These are phyloP conservation scores for Platyura marginata DNA, from an alignment of 1,140 invertebrate genomes.

Conservation along the genomic window DNA sequence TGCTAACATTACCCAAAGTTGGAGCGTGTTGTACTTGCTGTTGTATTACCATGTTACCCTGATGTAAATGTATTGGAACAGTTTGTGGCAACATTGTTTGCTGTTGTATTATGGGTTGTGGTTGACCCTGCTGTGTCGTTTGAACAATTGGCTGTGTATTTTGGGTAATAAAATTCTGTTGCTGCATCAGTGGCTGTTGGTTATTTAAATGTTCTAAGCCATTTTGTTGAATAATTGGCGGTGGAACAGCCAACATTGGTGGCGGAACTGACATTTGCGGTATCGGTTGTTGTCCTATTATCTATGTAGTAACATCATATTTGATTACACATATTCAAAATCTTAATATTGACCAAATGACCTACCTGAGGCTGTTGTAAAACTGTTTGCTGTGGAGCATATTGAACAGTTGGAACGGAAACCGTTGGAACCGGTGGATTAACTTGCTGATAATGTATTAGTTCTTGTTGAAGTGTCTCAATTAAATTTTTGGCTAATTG, in stretches of 20 bases:
- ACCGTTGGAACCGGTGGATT: conserved; percentile 27
- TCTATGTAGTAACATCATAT: too few species aligned
- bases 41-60: conserved; percentile 3
- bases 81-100: conserved; percentile 3
- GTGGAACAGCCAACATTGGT: conserved; percentile 1
- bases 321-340: not conserved
- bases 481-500: conserved; percentile 57
- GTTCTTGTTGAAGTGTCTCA: conserved; percentile 60
- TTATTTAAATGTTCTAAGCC: not conserved
- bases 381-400: conserved; percentile 22
- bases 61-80: conserved; percentile 3
- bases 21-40: conserved; percentile 1
- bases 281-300: not conserved
- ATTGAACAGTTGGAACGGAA: conserved; percentile 19
- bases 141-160: not conserved
- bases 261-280: conserved; percentile 2
- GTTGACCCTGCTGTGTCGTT: not conserved
- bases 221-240: conserved; percentile 1
- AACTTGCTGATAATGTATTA: conserved; percentile 40
- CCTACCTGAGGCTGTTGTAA: conserved; percentile 11
- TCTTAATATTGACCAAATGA: not conserved
- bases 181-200: not conserved
- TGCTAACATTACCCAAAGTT: not conserved
- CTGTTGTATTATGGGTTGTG: conserved; percentile 2
- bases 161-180: conserved; percentile 3